Percentiles rank a stretch among this genome's conserved stretches.
Evolutionary conservation across 1,140 invertebrate species (phyloP).

Genomic region (Caenorhabditis tropicalis): DNA sequence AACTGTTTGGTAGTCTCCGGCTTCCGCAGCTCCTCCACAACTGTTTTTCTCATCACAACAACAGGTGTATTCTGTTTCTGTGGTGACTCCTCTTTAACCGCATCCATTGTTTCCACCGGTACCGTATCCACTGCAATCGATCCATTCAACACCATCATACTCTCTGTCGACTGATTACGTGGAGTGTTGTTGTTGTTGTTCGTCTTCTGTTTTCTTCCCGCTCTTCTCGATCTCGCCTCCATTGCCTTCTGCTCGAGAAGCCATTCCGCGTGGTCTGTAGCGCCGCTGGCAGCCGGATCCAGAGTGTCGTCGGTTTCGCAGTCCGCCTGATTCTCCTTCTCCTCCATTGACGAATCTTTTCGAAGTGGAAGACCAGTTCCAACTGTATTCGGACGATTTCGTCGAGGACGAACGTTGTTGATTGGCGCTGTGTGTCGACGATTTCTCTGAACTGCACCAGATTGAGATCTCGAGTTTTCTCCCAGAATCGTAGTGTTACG

Average conservation of each 20-base stretch:
- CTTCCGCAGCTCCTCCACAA: not conserved
- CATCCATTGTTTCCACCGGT: not conserved
- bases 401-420: not conserved
- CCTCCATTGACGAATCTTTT: slow-evolving; percentile 10
- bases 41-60: not conserved
- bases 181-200: too few species aligned
- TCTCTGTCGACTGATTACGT: not conserved
- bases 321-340: slow-evolving; percentile 30
- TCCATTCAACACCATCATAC: not conserved
- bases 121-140: not conserved
- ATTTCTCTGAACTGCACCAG: not conserved
- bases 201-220: not conserved
- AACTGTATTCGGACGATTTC: slow-evolving; percentile 16
- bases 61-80: not conserved
- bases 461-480: not conserved
- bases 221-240: slow-evolving; percentile 8
- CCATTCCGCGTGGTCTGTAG: not conserved
- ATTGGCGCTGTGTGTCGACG: not conserved
- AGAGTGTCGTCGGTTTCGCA: slow-evolving; percentile 1
- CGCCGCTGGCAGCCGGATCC: not conserved
- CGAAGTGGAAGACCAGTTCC: not conserved
- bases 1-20: not conserved
- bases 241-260: slow-evolving; percentile 31
- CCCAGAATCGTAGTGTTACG: slow-evolving; percentile 3
- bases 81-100: not conserved